A percentile compares a stretch with the other conserved stretches of the same genome.
phyloP scores from a whole-genome alignment of 2,113 vertebrate species.

The Embiotoca jacksoni region DNA sequence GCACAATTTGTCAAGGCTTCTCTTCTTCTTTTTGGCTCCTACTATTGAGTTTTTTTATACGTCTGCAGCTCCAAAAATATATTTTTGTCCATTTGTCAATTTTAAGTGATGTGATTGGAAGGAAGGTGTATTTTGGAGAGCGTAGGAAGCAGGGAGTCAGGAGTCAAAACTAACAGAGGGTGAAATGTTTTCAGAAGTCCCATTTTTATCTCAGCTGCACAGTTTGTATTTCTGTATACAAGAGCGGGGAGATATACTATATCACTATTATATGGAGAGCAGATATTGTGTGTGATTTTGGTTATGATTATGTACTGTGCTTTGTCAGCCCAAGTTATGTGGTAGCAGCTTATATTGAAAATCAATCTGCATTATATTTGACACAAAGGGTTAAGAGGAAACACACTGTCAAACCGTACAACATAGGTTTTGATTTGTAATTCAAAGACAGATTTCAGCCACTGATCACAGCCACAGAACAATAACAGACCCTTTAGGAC shows the following conservation, averaged over 20 bases:
- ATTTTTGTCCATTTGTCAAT: conserved; percentile 51
- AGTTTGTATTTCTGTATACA: conserved; percentile 45
- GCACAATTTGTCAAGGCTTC: not conserved
- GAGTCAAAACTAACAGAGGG: conserved; percentile 70
- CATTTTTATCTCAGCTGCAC: conserved; percentile 71
- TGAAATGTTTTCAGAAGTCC: conserved; percentile 69
- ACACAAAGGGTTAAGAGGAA: no score
- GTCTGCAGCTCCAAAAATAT: conserved; percentile 31
- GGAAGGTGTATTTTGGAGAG: conserved; percentile 65
- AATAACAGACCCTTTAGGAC: no score
- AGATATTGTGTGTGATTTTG: conserved; percentile 34
- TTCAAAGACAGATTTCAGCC: no score
- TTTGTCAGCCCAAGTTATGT: no score
- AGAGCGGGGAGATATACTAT: conserved; percentile 32
- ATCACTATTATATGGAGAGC: conserved; percentile 43
- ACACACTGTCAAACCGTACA: no score
- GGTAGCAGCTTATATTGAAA: no score
- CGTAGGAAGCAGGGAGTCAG: conserved; percentile 68
- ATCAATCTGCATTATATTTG: no score
- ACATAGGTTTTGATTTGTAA: no score
- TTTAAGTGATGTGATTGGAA: conserved; percentile 59
- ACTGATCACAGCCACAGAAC: no score
- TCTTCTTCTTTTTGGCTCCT: not conserved
- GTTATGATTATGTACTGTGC: conserved; percentile 10
- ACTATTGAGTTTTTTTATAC: not conserved